A percentile compares a stretch with the other conserved stretches of the same genome.
Evolutionary conservation across 2,113 vertebrate species (phyloP).

Genomic region (Sinosuthora webbiana): DNA sequence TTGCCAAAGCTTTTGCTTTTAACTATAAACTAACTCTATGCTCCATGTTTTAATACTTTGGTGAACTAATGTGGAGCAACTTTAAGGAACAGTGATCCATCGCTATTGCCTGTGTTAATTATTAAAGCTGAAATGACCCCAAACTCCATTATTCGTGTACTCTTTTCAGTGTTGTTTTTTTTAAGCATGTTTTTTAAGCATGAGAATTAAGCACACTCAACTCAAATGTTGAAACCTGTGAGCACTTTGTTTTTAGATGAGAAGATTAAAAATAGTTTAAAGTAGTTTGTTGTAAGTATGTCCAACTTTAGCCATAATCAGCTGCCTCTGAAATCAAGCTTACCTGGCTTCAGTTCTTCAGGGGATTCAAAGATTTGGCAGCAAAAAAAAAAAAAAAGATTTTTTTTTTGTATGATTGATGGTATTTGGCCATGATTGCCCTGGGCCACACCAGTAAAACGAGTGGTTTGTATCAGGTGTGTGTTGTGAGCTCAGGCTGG

Average conservation of each 20-base stretch:
- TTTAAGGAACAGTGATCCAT: background rate
- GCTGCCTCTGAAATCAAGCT: background rate
- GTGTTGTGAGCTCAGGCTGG: background rate
- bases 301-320: background rate
- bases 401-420: background rate
- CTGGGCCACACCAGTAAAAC: background rate
- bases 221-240: background rate
- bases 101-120: background rate
- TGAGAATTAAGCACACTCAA: background rate
- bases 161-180: background rate
- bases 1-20: background rate
- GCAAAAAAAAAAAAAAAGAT: too few species aligned
- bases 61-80: background rate
- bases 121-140: background rate
- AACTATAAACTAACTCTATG: background rate
- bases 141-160: background rate
- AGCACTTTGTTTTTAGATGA: background rate
- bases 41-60: background rate
- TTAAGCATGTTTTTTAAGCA: background rate
- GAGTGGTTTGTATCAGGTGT: background rate
- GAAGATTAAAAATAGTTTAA: background rate
- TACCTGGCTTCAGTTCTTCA: background rate
- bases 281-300: background rate
- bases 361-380: background rate
- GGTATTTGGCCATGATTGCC: background rate